Percentiles rank a stretch among this genome's conserved stretches.
phyloP scores from a whole-genome alignment of 2,113 vertebrate species.

The Notechis scutatus region DNA sequence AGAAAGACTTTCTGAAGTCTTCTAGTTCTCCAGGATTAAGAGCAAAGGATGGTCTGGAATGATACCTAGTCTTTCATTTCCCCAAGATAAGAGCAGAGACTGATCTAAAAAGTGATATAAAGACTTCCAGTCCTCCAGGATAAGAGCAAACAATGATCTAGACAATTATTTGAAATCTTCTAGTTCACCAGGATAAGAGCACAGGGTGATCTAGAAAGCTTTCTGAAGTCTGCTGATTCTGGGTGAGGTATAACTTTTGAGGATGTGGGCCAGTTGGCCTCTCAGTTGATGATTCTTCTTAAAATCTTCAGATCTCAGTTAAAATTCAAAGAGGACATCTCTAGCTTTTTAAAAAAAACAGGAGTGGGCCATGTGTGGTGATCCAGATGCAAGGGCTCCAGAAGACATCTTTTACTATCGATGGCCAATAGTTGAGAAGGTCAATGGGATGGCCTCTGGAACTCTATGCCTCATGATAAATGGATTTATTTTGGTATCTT shows the following conservation, averaged over 20 bases:
- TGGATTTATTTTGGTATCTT: background rate
- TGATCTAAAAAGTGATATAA: too few species aligned
- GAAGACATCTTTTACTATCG: background rate
- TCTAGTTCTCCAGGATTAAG: too few species aligned
- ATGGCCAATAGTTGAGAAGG: background rate
- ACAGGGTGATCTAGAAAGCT: background rate
- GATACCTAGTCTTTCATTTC: too few species aligned
- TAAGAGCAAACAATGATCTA: too few species aligned
- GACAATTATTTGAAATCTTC: too few species aligned
- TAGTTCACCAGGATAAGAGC: too few species aligned
- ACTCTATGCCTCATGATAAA: background rate
- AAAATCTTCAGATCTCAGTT: background rate
- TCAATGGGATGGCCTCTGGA: background rate
- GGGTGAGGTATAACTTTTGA: background rate
- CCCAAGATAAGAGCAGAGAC: too few species aligned
- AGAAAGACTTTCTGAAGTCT: background rate
- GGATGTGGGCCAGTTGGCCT: too few species aligned
- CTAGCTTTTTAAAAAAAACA: background rate
- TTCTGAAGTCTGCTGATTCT: background rate
- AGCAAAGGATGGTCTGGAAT: too few species aligned
- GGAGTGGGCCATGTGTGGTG: background rate
- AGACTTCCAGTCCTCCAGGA: too few species aligned
- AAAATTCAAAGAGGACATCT: background rate
- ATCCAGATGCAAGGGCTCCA: background rate
- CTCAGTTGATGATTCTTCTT: background rate